Evolutionary conservation across 2,797 vertebrate species (phyloP).

Genomic region (Xiphorhynchus erythropygius): DNA sequence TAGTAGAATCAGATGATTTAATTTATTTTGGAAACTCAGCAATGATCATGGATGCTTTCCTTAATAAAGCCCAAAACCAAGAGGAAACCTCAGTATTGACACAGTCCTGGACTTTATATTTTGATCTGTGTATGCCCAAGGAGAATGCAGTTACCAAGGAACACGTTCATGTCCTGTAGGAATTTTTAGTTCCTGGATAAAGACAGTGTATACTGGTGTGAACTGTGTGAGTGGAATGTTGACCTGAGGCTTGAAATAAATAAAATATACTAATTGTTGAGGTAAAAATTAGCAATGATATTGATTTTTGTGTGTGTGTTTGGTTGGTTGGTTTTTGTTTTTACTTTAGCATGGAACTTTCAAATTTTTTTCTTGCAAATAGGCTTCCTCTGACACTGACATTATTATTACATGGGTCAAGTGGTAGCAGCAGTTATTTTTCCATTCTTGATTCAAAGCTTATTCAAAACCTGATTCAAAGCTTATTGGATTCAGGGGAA

Average conservation of each 20-base stretch:
- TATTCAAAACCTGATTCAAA: background rate
- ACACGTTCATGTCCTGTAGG: rapidly evolving
- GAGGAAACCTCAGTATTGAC: background rate
- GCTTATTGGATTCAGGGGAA: background rate
- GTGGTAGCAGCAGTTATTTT: background rate
- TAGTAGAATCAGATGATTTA: background rate
- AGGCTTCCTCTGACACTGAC: background rate
- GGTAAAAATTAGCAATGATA: background rate
- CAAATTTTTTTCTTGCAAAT: background rate
- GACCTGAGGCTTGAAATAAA: background rate
- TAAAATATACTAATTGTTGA: background rate
- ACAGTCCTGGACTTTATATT: background rate
- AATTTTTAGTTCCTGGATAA: background rate
- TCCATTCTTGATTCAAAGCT: background rate
- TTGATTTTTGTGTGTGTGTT: background rate
- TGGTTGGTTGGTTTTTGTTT: background rate
- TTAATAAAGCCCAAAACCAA: background rate
- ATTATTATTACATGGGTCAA: background rate
- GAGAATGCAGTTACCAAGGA: background rate
- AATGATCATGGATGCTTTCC: background rate
- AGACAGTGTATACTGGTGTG: background rate
- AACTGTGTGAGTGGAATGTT: background rate
- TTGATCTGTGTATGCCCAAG: background rate
- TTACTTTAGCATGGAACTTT: background rate
- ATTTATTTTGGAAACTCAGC: background rate